Percentiles rank a stretch among this genome's conserved stretches.
phyloP scores from a whole-genome alignment of 2,113 vertebrate genomes.

The Orthonyx spaldingii region DNA sequence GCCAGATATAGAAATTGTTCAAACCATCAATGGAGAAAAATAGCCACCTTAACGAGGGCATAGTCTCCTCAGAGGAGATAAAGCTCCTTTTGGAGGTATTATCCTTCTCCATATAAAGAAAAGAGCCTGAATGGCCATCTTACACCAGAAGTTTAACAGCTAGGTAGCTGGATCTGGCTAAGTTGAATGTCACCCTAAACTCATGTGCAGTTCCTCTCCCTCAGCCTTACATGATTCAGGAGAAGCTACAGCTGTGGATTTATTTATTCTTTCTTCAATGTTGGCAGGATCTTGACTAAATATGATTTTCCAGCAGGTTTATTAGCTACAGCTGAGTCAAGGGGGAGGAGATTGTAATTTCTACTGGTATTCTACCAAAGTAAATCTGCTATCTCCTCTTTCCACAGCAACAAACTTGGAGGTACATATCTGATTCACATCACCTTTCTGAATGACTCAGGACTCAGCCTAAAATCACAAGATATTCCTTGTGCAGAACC shows the following conservation, averaged over 20 bases:
- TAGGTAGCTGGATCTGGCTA: not conserved
- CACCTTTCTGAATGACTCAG: not conserved
- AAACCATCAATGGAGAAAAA: not conserved
- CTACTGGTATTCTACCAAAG: not conserved
- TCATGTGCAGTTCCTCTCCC: not conserved
- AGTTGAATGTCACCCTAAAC: not conserved
- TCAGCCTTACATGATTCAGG: not conserved
- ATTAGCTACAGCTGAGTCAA: not conserved
- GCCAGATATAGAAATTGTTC: not conserved
- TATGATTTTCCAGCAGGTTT: not conserved
- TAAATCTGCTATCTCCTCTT: not conserved
- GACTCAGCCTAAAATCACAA: not conserved
- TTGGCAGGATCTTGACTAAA: not conserved
- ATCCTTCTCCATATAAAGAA: not conserved
- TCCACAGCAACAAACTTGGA: not conserved
- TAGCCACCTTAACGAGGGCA: not conserved
- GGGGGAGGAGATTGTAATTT: not conserved
- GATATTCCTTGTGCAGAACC: not conserved
- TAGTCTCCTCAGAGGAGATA: not conserved
- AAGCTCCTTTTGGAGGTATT: not conserved
- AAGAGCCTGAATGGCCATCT: not conserved
- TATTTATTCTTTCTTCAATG: not conserved
- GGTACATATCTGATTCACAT: not conserved
- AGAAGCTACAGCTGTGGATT: not conserved
- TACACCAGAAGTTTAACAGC: not conserved